Evolutionary conservation across 2,113 vertebrate genomes (phyloP).

Genomic region (Saccopteryx leptura): DNA sequence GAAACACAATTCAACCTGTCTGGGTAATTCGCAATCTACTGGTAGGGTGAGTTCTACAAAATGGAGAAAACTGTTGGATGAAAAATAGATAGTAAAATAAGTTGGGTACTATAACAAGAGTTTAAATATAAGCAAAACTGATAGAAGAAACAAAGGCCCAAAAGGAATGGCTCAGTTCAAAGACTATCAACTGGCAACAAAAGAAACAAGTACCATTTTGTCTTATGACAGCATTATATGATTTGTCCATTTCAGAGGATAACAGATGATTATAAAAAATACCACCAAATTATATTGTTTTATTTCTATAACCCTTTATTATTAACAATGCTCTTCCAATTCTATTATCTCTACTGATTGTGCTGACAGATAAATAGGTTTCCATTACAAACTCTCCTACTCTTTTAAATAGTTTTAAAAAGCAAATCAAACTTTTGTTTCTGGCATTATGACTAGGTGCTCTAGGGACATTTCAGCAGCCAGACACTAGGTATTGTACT

Average conservation of each 20-base stretch:
- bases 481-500: neutral
- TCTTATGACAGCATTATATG: neutral
- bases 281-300: neutral
- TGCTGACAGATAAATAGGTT: neutral
- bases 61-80: neutral
- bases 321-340: neutral
- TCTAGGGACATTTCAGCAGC: neutral
- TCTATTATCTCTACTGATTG: neutral
- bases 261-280: neutral
- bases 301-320: neutral
- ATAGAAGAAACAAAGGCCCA: neutral
- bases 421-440: neutral
- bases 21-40: conserved; percentile 9
- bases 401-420: neutral
- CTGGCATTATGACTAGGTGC: neutral
- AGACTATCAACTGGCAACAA: neutral
- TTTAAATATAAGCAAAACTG: conserved; percentile 5
- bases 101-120: neutral
- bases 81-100: neutral
- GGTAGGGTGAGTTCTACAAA: conserved; percentile 28
- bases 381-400: neutral
- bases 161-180: neutral
- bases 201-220: neutral
- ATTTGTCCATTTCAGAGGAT: neutral
- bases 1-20: neutral